Base-by-base conservation (phyloP, 1,140 invertebrate genomes). In the Antheraea mylitta region DNA sequence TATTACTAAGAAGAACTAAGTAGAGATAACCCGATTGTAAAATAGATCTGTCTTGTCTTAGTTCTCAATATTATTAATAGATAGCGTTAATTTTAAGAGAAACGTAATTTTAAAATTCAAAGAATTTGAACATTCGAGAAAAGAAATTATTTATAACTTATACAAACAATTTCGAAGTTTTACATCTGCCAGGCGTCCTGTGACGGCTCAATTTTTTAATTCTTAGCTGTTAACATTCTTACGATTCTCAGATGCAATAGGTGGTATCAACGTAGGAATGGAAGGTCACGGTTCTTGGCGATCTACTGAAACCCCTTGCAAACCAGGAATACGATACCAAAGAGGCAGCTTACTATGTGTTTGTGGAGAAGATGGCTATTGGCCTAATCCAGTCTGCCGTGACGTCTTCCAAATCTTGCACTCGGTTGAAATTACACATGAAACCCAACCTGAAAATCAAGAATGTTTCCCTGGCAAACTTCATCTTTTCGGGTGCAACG, bases 251-350 rank as follows among this genome's bases (percentile, higher is more conserved):
- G 87, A 91, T 76, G 79, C 83, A 2, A 87, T 91, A 7, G 70
- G 64, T 66, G 78, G 85, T 5, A 82, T 87, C 58, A 68, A 86
- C 18, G 81, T 88, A 0, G 89, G 89, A 10, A 90, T 91, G 86
- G 81, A 90, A 77, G 89, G 87, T 6, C 80, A 78, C n/a, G 89
- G 89, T 4, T 66, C 72, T 0, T 91, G 87, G 89, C 72, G 89
- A 7, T 78, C 84, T 0, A 73, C 62, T 0, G 48, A 53, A 0
- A 72, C 64, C 5, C 62, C 79, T 6, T 91, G 89, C 67, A 70
- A 79, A 37, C 80, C 87, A 37, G 80, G 79, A 18, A 79, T 87
- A 0, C 75, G 82, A 11, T 90, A 91, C 60, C 68, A 65, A 11
- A 72, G 82, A 37, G 74, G 65, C 6, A 64, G 66, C 4, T 60